Percentiles rank a stretch among this genome's conserved stretches.
phyloP scores from a whole-genome alignment of 2,888 invertebrate genomes.

The Mechanitis mazaeus region DNA sequence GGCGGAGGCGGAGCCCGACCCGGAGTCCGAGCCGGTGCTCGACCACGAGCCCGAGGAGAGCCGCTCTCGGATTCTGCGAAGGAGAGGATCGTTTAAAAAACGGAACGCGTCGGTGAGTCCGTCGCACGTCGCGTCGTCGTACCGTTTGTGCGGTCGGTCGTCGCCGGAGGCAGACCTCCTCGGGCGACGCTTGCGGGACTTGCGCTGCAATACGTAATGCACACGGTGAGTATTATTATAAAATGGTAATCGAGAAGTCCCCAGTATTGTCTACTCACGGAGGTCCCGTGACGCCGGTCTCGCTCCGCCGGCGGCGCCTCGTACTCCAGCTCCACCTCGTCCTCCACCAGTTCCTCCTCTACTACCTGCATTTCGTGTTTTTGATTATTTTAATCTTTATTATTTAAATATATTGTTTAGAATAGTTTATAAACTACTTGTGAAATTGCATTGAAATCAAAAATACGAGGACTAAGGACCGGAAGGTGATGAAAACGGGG shows the following conservation, averaged over 20 bases:
- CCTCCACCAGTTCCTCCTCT: conserved; percentile 49
- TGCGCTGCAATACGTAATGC: conserved; percentile 5
- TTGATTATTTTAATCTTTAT: too few species aligned
- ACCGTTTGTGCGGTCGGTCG: conserved; percentile 27
- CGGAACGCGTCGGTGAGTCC: too few species aligned
- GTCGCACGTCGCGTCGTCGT: neutral
- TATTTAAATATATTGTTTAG: too few species aligned
- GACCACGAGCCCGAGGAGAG: conserved; percentile 40
- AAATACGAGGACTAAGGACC: too few species aligned
- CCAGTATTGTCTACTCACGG: conserved; percentile 8
- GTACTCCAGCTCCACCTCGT: conserved; percentile 47
- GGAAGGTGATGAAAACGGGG: too few species aligned
- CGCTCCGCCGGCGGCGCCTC: conserved; percentile 11
- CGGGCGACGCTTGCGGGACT: conserved; percentile 29
- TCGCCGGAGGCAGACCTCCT: conserved; percentile 27
- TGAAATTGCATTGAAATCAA: too few species aligned
- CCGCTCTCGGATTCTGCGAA: conserved; percentile 46
- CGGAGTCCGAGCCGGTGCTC: conserved; percentile 35
- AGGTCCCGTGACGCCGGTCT: conserved; percentile 15
- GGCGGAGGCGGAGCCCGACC: conserved; percentile 22
- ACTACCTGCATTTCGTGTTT: conserved; percentile 27
- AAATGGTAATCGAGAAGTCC: neutral
- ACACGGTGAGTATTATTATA: neutral
- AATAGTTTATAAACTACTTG: too few species aligned
- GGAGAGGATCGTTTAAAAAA: neutral